Evolutionary conservation across 2,113 vertebrate genomes (phyloP), one percentile per base, ranked within the genome.

Genomic region (Callithrix jacchus): DNA sequence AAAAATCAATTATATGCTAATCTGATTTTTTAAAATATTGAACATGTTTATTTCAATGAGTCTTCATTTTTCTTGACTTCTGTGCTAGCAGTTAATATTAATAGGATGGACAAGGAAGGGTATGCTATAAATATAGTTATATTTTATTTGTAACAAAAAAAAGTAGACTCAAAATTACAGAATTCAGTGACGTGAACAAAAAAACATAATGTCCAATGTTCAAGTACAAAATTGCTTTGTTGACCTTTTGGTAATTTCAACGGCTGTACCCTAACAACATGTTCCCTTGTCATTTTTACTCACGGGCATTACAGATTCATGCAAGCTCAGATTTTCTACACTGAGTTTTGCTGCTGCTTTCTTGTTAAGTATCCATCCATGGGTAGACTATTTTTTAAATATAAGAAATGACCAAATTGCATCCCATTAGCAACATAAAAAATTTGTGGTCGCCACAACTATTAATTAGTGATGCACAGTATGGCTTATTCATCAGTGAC

Each of bases 31-130:
- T 3, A 10, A 77, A 93, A 85, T 89, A 80, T 8, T 49, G 6
- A 87, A 58, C 20, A 84, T 80, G 21, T 25, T 87, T 85, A 73
- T 94, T 93, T 83, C 68, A 54, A 49, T 30, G 54, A 45, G 27
- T 23, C 42, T 64, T 86, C 58, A 77, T 73, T 95, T 90, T 89
- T 93, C 94, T 56, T 93, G 73, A 61, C n/a, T 83, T 73, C 37
- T 45, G 84, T 27, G 37, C 37, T 32, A 90, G 42, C 35, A 82
- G 64, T 80, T 95, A 79, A 79, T 74, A 85, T 87, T 68, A 93
- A 81, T 37, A 81, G 42, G 32, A 87, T 37, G 27, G 42, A 87
- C 37, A 82, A 73, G 40, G 23, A 79, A 64, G 5, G 35, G 6
- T 52, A 58, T 73, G 88, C 37, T 68, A 74, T 58, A 47, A 84